Conservation (phyloP, 2,113 vertebrate species). For the Periophthalmus modestus region DNA sequence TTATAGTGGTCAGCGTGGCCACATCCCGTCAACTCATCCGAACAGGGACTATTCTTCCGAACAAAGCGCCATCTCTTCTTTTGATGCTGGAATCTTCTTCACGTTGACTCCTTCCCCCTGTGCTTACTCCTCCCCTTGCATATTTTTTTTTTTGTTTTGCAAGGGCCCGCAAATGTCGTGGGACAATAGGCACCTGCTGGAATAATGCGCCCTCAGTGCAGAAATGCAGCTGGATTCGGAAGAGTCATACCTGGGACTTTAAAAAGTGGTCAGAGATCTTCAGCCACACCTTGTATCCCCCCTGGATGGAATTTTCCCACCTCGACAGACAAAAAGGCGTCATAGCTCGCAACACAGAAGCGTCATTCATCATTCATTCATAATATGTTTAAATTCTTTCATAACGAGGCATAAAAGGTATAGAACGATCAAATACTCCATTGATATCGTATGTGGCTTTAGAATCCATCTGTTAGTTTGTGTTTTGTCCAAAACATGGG, state of each 20-base stretch:
- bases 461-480: neutral
- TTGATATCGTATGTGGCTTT: neutral
- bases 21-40: constrained; percentile 34
- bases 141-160: constrained; percentile 71
- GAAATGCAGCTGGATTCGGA: constrained; percentile 58
- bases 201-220: constrained; percentile 74
- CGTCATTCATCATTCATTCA: constrained; percentile 1
- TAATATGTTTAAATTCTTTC: neutral
- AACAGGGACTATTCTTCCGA: constrained; percentile 22
- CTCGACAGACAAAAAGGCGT: constrained; percentile 40
- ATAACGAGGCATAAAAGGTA: neutral
- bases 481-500: neutral
- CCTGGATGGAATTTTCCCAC: constrained; percentile 72
- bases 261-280: constrained; percentile 76
- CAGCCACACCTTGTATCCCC: constrained; percentile 71
- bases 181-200: constrained; percentile 78
- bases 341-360: constrained; percentile 5
- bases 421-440: neutral
- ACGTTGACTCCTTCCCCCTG: constrained; percentile 37
- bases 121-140: constrained; percentile 31
- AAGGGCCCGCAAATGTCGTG: constrained; percentile 60
- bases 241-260: constrained; percentile 71
- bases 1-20: constrained; percentile 22
- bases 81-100: constrained; percentile 57
- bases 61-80: constrained; percentile 60